Base-by-base conservation (phyloP, 2,113 vertebrate genomes). In the Pithys albifrons region DNA sequence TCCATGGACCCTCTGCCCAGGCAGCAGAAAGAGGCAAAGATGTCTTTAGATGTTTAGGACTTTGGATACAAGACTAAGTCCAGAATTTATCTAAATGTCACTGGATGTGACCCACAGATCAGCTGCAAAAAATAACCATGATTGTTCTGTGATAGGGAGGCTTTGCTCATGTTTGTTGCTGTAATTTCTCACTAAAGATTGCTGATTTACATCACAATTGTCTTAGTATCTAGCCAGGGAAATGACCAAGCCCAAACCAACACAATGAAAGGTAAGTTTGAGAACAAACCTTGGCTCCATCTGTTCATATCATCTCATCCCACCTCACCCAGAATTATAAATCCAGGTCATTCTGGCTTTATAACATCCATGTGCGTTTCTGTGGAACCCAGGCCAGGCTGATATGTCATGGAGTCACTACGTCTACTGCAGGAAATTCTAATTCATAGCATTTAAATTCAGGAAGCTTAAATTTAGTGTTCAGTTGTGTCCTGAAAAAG, bases 391-490 rank as follows among this genome's bases (percentile, higher is more conserved):
- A 24, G 52, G 45, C 66, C 82, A 89, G 89, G 77, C 66, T 87
- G 72, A 61, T 87, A 82, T 58, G 23, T 78, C 2, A 1, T 89
- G 66, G 74, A 82, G 77, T 94, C 58, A 1, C 62, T 87, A 16
- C 82, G 74, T 95, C 91, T 87, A 59, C 61, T 61, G 69, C 20
- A 65, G 66, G 49, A 94, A 87, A 82, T 78, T 85, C 72, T 89
- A 85, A 86, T 91, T 81, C 35, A 25, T n/a, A 74, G 59, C 43
- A 62, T 83, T 88, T 93, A 90, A 83, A 77, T 80, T 80, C 65
- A 51, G 55, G 78, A 92, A 86, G 35, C 76, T 77, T 89, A 46
- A 89, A 86, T 91, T 77, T 73, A 70, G 74, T 84, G 43, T 80
- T 88, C 45, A 62, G 9, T 35, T 54, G 6, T 91, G 48, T 83